Base-by-base conservation (phyloP, 2,113 vertebrate species). In the Barbus barbus region DNA sequence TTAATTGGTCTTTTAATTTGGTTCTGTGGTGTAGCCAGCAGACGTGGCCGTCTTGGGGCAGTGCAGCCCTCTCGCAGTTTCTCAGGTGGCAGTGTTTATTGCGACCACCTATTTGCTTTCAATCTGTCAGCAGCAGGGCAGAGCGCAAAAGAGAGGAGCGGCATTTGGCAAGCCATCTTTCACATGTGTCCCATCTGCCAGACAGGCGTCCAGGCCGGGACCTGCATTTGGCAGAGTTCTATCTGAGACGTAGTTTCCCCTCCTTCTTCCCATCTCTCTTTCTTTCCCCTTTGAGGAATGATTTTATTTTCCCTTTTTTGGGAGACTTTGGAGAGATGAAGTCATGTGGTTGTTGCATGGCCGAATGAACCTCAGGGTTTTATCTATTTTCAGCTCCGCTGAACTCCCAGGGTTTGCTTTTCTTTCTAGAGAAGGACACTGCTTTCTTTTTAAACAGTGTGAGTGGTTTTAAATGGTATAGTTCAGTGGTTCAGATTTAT, bases 101-200 rank as follows among this genome's bases (percentile, higher is more conserved):
- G 90, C 90, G 91, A 84, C 90, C 90, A 91, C 86, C 91, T 92
- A 92, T 93, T 93, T 93, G 92, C 92, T 92, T 92, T 91, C 93
- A 94, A 93, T 94, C 93, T 93, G 93, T 93, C 93, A 92, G 86
- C 78, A 60, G 82, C 79, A 85, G 81, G 44, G 84, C 90, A 84
- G 84, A 82, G 86, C 89, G 87, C 82, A 91, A 87, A 89, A 90
- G 89, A 85, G 78, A 88, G 90, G 85, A 46, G 80, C 26, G 81
- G 77, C 83, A 81, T 87, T 75, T 91, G 86, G 89, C 89, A 83
- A 79, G 72, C 89, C 88, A 92, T 93, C 90, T 89, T 91, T 93
- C 92, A 94, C 92, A 92, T 91, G 90, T 63, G 88, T 84, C 92
- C 93, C 94, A 94, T 93, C 94, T 94, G 92, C 91, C 89, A 90